A percentile compares a stretch with the other conserved stretches of the same genome.
These are phyloP conservation scores for Drosophila pseudotakahashii DNA, from an alignment of 2,888 invertebrate genomes.

Conservation along the genomic window DNA sequence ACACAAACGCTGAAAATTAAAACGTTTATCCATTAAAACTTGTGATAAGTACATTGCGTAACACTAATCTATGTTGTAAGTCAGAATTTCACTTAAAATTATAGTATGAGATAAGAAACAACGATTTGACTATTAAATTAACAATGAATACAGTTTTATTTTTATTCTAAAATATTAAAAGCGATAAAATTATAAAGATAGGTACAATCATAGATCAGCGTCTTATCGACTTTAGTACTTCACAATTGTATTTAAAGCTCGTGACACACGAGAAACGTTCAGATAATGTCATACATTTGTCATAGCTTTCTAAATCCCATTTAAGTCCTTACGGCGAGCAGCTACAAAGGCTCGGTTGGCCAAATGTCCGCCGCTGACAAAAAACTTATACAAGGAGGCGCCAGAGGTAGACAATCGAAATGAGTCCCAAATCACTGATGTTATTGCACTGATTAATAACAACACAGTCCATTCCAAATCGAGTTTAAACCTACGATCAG, in stretches of 20 bases:
- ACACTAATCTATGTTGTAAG: no score
- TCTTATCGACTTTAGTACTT: neutral
- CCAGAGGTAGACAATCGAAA: constrained; percentile 88
- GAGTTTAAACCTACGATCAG: constrained; percentile 90
- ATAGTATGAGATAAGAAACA: no score
- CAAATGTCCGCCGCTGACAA: constrained; percentile 88
- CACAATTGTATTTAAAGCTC: constrained; percentile 3
- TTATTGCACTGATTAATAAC: constrained; percentile 86
- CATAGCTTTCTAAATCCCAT: neutral
- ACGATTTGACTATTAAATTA: no score
- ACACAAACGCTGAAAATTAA: constrained; percentile 88
- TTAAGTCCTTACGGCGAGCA: constrained; percentile 84
- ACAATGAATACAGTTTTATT: no score
- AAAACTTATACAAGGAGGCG: constrained; percentile 93
- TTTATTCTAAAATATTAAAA: no score
- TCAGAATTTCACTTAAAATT: no score
- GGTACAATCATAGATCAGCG: no score
- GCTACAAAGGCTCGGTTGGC: constrained; percentile 87
- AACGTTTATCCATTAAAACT: no score
- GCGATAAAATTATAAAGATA: no score
- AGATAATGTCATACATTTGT: neutral
- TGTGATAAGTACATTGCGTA: no score
- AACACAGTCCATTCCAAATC: constrained; percentile 32
- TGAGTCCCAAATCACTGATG: constrained; percentile 86
- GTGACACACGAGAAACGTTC: neutral